A percentile compares a stretch with the other conserved stretches of the same genome.
These are phyloP conservation scores for Calidris pugnax DNA, from an alignment of 2,113 vertebrate species.

Conservation along the genomic window DNA sequence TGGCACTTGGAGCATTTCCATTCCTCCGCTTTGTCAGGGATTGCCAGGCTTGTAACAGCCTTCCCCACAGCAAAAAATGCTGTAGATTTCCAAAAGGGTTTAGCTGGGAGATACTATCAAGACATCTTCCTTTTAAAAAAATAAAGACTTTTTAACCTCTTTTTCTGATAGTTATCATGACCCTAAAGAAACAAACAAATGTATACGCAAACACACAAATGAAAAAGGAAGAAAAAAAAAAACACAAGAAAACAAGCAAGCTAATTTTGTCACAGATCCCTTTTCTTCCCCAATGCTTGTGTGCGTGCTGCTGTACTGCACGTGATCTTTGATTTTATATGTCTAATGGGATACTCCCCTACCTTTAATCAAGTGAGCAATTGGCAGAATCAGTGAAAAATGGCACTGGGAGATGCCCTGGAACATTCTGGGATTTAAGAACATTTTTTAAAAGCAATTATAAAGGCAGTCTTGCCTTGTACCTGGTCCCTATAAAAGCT, in stretches of 20 bases:
- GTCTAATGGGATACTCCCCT: background rate
- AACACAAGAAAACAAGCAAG: background rate
- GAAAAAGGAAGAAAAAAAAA: background rate
- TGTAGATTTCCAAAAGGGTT: background rate
- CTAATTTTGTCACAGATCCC: background rate
- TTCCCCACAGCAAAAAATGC: background rate
- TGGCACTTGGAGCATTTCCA: background rate
- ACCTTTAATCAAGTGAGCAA: background rate
- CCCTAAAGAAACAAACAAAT: background rate
- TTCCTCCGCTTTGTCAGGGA: background rate
- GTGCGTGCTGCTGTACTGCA: background rate
- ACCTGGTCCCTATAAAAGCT: background rate
- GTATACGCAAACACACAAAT: no score
- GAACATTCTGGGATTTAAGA: background rate
- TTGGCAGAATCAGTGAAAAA: background rate
- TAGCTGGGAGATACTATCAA: background rate
- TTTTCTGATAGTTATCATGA: background rate
- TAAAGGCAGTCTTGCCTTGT: background rate
- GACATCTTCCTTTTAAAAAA: background rate
- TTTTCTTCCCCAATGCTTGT: background rate
- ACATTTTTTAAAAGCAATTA: background rate
- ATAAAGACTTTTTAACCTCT: background rate
- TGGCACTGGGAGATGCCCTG: accelerated
- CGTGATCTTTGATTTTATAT: background rate
- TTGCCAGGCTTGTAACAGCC: background rate